Base-by-base conservation (phyloP, 2,797 vertebrate genomes). In the Cephalopachus bancanus region DNA sequence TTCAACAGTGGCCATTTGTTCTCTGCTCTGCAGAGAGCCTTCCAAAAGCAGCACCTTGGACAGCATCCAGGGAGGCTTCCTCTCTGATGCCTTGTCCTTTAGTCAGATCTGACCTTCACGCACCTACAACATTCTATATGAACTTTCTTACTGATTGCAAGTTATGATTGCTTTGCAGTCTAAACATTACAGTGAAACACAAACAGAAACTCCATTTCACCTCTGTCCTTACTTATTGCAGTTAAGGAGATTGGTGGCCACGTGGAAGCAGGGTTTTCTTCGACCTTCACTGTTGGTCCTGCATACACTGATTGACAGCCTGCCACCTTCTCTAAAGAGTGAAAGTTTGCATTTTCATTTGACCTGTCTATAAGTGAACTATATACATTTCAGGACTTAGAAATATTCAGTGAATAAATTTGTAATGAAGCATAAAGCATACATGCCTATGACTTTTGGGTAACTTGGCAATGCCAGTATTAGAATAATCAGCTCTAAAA, bases 101-200 rank as follows among this genome's bases (percentile, higher is more conserved):
- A 99, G 99, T 99, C 99, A 99, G 98, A 93, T 98, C 94, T 94
- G 98, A 99, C 99, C 99, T 99, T 97, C 98, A 98, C 99, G 99
- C 98, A 97, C 96, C 97, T 97, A 96, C 76, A 98, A 97, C 96
- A 97, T 97, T 98, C 97, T 83, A 98, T 94, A 92, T 37, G 95
- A 96, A 98, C 97, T 98, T 97, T 98, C 97, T 98, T 97, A 89
- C 97, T 98, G 98, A 98, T 98, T 99, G 97, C 98, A 95, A 99
- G 98, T 98, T 97, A 98, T 98, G 98, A 97, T 96, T 98, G 98
- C 98, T 98, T 98, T 97, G 93, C 96, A 98, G 98, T 99, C 98
- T 98, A 98, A 98, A 97, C 98, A 97, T 97, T 64, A 28, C 28
- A 83, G 44, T 22, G 51, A 90, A 67, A 99, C 98, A 98, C 98